A percentile compares a stretch with the other conserved stretches of the same genome.
phyloP scores from a whole-genome alignment of 2,113 vertebrate genomes.

The Oreochromis aureus region DNA sequence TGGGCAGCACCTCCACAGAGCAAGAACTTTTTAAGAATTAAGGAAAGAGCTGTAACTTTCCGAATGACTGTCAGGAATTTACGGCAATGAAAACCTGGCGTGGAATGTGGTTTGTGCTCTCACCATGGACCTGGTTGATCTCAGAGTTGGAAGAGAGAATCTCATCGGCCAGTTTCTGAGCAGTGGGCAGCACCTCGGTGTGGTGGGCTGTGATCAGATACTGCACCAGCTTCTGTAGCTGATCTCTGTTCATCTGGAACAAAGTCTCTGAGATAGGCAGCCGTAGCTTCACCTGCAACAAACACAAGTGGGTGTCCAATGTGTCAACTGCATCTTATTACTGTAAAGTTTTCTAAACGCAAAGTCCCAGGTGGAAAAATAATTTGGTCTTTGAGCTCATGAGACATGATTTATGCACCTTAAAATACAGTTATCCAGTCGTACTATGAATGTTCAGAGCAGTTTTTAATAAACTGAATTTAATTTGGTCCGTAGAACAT shows the following conservation, averaged over 20 bases:
- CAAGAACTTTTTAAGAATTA: not conserved
- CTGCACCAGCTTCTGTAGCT: conserved; percentile 98
- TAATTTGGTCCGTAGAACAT: not conserved
- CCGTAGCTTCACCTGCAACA: conserved; percentile 85
- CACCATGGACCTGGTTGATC: conserved; percentile 99
- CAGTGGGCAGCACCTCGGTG: conserved; percentile 96
- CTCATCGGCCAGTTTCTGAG: conserved; percentile 97
- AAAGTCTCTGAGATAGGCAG: conserved; percentile 98
- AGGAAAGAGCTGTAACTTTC: not conserved
- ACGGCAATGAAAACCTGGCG: not conserved
- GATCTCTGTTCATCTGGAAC: conserved; percentile 99
- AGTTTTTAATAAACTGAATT: not conserved
- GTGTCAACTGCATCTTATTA: not conserved
- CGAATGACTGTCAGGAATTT: not conserved
- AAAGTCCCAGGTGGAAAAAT: not conserved
- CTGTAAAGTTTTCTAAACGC: not conserved
- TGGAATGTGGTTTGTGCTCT: conserved; percentile 25
- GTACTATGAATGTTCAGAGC: not conserved
- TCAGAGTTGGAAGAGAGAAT: conserved; percentile 98
- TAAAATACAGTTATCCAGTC: not conserved
- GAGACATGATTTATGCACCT: not conserved
- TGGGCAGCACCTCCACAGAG: not conserved
- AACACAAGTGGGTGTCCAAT: not conserved
- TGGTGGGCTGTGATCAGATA: conserved; percentile 98
- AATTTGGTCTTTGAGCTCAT: not conserved